Base-by-base conservation (phyloP, 1,140 invertebrate genomes). In the Chymomyza costata region DNA sequence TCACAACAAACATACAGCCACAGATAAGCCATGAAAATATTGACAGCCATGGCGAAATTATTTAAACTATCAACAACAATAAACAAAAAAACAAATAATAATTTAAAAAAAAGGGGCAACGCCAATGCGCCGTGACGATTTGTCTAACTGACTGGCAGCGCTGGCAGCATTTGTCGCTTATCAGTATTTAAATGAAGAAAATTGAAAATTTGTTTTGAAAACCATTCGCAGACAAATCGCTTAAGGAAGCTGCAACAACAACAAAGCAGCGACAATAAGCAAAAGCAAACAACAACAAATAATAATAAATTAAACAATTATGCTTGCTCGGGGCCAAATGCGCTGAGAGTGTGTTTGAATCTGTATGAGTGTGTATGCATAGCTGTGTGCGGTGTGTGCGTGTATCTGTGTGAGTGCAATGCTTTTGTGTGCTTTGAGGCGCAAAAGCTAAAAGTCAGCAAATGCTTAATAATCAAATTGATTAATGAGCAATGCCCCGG, bases 281-380 rank as follows among this genome's bases (percentile, higher is more conserved):
- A n/a, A n/a, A n/a, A n/a, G n/a, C 59, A 67, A 78, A 54, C 45
- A 65, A n/a, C n/a, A 71, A 80, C 68, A 76, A 78, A 78, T 78
- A 78, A 78, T 69, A 78, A 80, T 80, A 78, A 78, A 78, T 78
- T 80, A 80, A 78, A 78, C 71, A 78, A 78, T 78, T 78, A 78
- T 80, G 61, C 58, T 10, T 16, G 53, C 18, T 6, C 2, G n/a
- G n/a, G n/a, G n/a, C n/a, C n/a, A n/a, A n/a, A n/a, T 16, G 39
- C 3, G 13, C 15, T 15, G 8, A 32, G 17, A 2, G 18, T 49
- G 21, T 25, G 21, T 25, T 8, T 25, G 8, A 25, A 8, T 25
- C 3, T 25, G 21, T 25, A n/a, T n/a, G 21, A 5, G 21, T 25
- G 21, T 25, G 21, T 25, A 8, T 8, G 16, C 32, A 50, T 58